phyloP scores from a whole-genome alignment of 2,797 vertebrate genomes.

The Aselliscus stoliczkanus region DNA sequence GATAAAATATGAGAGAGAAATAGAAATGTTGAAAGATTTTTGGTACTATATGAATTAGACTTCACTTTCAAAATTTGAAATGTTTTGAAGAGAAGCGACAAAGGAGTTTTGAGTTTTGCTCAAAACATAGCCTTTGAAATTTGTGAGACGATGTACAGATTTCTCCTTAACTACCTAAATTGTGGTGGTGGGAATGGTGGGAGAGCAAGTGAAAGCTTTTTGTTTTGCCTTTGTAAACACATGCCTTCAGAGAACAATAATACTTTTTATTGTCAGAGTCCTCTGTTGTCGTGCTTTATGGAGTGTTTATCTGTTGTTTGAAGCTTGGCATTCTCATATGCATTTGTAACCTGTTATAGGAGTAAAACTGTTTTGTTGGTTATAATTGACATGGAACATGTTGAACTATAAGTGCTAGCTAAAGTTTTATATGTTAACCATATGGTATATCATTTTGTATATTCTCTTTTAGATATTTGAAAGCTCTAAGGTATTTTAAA shows the following conservation, averaged over 20 bases:
- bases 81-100: neutral
- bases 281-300: neutral
- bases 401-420: neutral
- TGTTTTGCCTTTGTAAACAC: neutral
- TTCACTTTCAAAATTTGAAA: neutral
- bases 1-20: neutral
- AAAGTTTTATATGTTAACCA: neutral
- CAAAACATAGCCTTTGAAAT: neutral
- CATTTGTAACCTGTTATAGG: neutral
- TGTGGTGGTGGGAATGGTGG: neutral
- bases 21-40: neutral
- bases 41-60: neutral
- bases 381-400: neutral
- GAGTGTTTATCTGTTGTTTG: neutral
- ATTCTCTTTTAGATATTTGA: neutral
- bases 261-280: neutral
- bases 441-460: neutral
- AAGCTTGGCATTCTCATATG: neutral
- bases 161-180: neutral
- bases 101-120: neutral
- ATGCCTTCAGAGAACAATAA: neutral
- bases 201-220: neutral
- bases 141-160: neutral
- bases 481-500: neutral
- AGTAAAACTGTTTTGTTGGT: neutral